Percentiles rank a stretch among this genome's conserved stretches.
These are phyloP conservation scores for Clitarchus hookeri DNA, from an alignment of 2,888 invertebrate species.

Conservation along the genomic window DNA sequence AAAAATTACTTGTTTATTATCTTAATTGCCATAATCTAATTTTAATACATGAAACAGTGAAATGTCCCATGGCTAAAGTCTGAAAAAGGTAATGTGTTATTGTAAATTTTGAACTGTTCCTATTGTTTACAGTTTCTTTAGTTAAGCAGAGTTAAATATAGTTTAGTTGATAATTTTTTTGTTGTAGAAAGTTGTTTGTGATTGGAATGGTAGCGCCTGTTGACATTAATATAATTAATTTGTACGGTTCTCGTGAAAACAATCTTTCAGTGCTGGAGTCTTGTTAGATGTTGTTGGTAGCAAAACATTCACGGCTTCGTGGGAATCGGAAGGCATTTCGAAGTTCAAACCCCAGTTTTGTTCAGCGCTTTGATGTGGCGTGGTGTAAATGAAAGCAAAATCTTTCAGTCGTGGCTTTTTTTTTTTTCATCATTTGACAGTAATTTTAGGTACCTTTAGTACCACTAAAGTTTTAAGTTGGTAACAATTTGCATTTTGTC, in stretches of 20 bases:
- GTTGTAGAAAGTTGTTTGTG: background rate
- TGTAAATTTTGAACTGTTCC: conserved; percentile 5
- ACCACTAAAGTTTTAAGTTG: background rate
- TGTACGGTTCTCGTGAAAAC: background rate
- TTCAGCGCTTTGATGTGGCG: background rate
- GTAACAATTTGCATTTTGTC: background rate
- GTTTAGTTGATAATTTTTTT: background rate
- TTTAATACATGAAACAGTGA: background rate
- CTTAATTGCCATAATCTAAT: background rate
- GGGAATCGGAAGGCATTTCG: background rate
- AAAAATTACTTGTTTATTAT: background rate
- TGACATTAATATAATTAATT: background rate
- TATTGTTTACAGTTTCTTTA: conserved; percentile 1
- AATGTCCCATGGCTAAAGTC: background rate
- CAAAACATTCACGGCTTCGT: background rate
- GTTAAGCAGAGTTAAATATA: background rate
- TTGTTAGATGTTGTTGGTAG: background rate
- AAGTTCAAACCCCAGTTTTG: background rate
- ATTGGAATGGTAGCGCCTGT: background rate
- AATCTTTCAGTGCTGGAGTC: background rate
- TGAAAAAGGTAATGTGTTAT: background rate
- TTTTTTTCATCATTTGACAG: background rate
- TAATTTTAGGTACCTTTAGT: background rate
- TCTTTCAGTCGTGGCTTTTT: background rate
- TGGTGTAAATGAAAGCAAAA: background rate